Base-by-base conservation (phyloP, 2,797 vertebrate genomes). In the Takifugu rubripes region DNA sequence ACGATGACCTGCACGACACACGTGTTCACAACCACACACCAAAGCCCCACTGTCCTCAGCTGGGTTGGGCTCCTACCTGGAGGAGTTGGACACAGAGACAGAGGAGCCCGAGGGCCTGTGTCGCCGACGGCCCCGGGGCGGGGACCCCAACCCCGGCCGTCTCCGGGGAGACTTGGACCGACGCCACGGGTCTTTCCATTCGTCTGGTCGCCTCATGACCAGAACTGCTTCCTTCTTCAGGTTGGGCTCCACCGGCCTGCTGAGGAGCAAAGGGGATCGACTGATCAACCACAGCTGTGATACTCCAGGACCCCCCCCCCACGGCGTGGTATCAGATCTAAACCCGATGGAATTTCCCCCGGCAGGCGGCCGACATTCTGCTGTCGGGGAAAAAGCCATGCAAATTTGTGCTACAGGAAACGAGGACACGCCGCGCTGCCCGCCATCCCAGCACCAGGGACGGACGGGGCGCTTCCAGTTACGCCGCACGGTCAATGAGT, bases 121-220 rank as follows among this genome's bases (percentile, higher is more conserved):
- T 54, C 94, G 89, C 71, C 96, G 82, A 0, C 95, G 93, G 0
- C 95, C 94, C 0, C 93, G 91, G 16, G 92, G 94, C 0, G 96
- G 97, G 0, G 97, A 98, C 0, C 93, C 93, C 25, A 93, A 31
- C 0, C 93, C 93, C 0, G 92, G 86, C 0, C 94, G 94, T 87
- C 95, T 94, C 59, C 96, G 91, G 11, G 97, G 97, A 1, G 97
- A 99, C 74, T 99, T 99, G 52, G 97, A 99, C 84, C 97, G 93
- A 51, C 96, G 94, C 97, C 97, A 99, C 0, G 97, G 97, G 54
- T 99, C 97, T 79, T 98, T 96, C 97, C 97, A 99, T 61, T 98
- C 96, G 5, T 99, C 97, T 0, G 97, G 95, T 6, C 95, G 88
- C 79, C 98, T 94, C 2, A 93, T 90, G 29, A 93, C 81, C 0